Evolutionary conservation across 1,140 invertebrate species (phyloP).

Genomic region (Anastatus disparis): DNA sequence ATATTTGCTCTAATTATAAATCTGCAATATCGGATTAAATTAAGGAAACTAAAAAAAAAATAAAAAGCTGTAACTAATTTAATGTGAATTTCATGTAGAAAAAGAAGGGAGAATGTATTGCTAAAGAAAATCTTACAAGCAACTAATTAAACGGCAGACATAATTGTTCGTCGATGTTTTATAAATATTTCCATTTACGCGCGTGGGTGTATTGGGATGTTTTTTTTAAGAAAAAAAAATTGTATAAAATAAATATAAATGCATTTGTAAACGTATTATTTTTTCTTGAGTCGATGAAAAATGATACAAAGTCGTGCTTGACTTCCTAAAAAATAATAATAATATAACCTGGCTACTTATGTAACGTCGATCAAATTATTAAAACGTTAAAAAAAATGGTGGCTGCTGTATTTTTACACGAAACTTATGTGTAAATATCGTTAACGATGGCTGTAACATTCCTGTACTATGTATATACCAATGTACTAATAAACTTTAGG

Average conservation of each 20-base stretch:
- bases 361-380: constrained; percentile 40
- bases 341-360: constrained; percentile 36
- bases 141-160: not conserved
- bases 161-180: constrained; percentile 32
- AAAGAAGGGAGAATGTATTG: not conserved
- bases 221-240: no score
- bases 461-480: constrained; percentile 59
- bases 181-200: constrained; percentile 14
- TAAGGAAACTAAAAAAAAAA: not conserved
- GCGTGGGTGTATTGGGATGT: not conserved
- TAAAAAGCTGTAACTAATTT: constrained; percentile 14
- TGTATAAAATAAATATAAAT: constrained; percentile 6
- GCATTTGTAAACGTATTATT: constrained; percentile 9
- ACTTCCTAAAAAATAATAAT: no score
- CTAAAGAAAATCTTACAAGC: not conserved
- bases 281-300: constrained; percentile 12
- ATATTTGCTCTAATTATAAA: not conserved
- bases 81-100: constrained; percentile 22
- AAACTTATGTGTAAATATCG: constrained; percentile 63
- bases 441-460: constrained; percentile 55
- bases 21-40: not conserved
- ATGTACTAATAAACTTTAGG: constrained; percentile 59
- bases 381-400: constrained; percentile 48
- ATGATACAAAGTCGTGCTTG: constrained; percentile 23
- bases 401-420: constrained; percentile 67